Evolutionary conservation across 2,797 vertebrate genomes (phyloP).

Genomic region (Bufotes viridis): DNA sequence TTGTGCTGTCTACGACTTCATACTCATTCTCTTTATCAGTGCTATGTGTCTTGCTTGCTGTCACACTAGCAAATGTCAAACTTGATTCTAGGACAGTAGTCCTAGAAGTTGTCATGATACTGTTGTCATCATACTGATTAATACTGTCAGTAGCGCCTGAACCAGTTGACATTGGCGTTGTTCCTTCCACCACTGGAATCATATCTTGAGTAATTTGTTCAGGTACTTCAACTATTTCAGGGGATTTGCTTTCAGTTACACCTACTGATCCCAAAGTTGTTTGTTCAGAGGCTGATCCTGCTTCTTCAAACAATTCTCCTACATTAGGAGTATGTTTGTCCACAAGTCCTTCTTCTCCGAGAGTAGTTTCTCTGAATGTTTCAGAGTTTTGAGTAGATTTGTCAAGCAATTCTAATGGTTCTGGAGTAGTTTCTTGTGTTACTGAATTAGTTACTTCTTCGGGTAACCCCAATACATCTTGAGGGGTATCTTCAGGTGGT

Average conservation of each 20-base stretch:
- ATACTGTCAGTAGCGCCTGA: neutral
- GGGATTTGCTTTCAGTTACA: neutral
- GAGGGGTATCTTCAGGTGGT: neutral
- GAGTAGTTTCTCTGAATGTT: neutral
- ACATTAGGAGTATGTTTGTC: neutral
- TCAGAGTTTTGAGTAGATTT: neutral
- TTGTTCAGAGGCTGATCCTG: neutral
- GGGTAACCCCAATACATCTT: neutral
- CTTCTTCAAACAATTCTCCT: neutral
- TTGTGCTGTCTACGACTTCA: neutral
- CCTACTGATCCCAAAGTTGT: neutral
- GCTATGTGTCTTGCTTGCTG: constrained; percentile 66
- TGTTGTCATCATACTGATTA: neutral
- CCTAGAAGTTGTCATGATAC: neutral
- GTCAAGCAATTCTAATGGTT: neutral
- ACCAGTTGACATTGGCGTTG: neutral
- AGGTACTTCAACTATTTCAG: neutral
- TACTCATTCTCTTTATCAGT: constrained; percentile 67
- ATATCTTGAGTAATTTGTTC: neutral
- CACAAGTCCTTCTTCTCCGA: neutral
- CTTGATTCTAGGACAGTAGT: constrained; percentile 54
- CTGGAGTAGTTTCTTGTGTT: neutral
- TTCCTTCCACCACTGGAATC: neutral
- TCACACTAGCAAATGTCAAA: constrained; percentile 55
- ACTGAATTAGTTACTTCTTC: neutral